A percentile compares a stretch with the other conserved stretches of the same genome.
Evolutionary conservation across 2,797 vertebrate genomes (phyloP).

Genomic region (Gymnodraco acuticeps): DNA sequence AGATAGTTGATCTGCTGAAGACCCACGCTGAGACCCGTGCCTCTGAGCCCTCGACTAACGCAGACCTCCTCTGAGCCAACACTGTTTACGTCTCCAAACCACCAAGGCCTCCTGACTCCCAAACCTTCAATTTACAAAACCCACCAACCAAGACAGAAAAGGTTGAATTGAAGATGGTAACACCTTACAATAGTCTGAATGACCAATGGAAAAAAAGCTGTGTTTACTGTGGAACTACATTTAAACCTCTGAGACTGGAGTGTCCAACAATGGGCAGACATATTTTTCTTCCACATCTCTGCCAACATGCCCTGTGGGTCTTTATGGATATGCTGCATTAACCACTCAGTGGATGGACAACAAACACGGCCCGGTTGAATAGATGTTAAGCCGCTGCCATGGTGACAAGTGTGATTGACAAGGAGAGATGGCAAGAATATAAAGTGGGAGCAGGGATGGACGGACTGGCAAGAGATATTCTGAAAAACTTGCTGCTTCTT

Average conservation of each 20-base stretch:
- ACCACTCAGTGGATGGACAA: slow-evolving; percentile 59
- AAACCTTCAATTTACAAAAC: slow-evolving; percentile 6
- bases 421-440: slow-evolving; percentile 30
- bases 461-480: slow-evolving; percentile 17
- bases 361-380: slow-evolving; percentile 28
- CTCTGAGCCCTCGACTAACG: slow-evolving; percentile 41
- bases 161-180: slow-evolving; percentile 35
- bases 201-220: slow-evolving; percentile 1
- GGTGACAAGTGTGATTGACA: slow-evolving; percentile 35
- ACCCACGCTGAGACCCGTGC: slow-evolving; percentile 47
- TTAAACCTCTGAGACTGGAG: slow-evolving; percentile 29
- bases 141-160: slow-evolving; percentile 20
- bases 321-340: slow-evolving; percentile 66
- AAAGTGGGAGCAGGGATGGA: slow-evolving; percentile 32
- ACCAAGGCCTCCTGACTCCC: slow-evolving; percentile 7
- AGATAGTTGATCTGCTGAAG: slow-evolving; percentile 82
- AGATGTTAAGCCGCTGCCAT: slow-evolving; percentile 34
- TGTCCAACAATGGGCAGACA: slow-evolving; percentile 4
- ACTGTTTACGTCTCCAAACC: slow-evolving; percentile 20
- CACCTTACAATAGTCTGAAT: slow-evolving; percentile 6
- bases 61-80: slow-evolving; percentile 65
- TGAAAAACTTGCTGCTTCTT: slow-evolving; percentile 66
- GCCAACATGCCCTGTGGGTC: slow-evolving; percentile 60
- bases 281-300: slow-evolving; percentile 53
- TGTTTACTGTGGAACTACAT: slow-evolving; percentile 29